A percentile compares a stretch with the other conserved stretches of the same genome.
phyloP scores from a whole-genome alignment of 2,113 vertebrate genomes.

The Clarias magur region DNA sequence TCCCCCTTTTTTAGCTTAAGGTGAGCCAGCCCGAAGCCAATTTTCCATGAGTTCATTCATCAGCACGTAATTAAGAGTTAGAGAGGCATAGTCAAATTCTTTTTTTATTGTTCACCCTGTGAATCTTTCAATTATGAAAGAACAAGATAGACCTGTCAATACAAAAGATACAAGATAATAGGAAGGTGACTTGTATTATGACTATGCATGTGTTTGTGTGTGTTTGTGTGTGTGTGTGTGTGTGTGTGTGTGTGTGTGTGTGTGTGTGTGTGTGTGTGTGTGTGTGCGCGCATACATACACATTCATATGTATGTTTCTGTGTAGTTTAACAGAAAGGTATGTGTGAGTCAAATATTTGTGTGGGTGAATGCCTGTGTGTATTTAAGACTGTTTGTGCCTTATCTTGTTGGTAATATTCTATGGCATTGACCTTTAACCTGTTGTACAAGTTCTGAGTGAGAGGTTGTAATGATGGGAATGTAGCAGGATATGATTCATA shows the following conservation, averaged over 20 bases:
- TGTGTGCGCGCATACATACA: background rate
- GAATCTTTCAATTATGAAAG: too few species aligned
- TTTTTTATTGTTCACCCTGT: background rate
- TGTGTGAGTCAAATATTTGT: background rate
- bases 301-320: background rate
- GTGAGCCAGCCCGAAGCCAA: background rate
- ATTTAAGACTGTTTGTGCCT: background rate
- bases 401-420: constrained; percentile 34
- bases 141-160: background rate
- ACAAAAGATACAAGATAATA: constrained; percentile 1
- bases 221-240: background rate
- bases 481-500: constrained; percentile 44
- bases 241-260: background rate
- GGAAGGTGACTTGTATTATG: background rate
- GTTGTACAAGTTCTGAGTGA: constrained; percentile 50
- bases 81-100: background rate
- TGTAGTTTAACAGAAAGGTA: background rate
- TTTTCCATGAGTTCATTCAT: constrained; percentile 19
- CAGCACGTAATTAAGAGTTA: constrained; percentile 8
- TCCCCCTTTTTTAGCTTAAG: background rate
- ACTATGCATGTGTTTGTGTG: background rate
- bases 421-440: constrained; percentile 57
- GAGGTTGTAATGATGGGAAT: constrained; percentile 45
- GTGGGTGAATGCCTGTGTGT: constrained; percentile 5
- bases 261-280: background rate